A percentile compares a stretch with the other conserved stretches of the same genome.
Evolutionary conservation across 2,888 invertebrate species (phyloP).

Genomic region (Podotricha telesiphe): DNA sequence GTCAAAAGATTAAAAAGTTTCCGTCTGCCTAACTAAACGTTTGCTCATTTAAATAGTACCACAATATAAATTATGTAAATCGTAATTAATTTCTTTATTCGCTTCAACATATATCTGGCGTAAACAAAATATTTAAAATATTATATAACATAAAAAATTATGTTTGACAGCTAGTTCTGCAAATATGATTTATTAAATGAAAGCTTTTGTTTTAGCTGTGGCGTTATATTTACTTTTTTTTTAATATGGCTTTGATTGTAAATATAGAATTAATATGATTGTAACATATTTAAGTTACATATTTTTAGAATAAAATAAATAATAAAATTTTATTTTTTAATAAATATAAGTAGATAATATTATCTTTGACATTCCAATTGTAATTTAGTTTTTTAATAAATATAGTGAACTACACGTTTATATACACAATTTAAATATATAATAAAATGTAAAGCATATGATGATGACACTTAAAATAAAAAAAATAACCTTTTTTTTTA

Average conservation of each 20-base stretch:
- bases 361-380: not conserved
- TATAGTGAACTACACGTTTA: not conserved
- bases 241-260: not conserved
- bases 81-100: too few relatives aligned
- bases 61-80: too few relatives aligned
- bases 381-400: not conserved
- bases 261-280: conserved; percentile 9
- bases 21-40: too few relatives aligned
- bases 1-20: too few relatives aligned
- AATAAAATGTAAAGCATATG: not conserved
- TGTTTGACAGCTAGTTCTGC: too few relatives aligned
- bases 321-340: conserved; percentile 28
- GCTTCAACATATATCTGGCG: too few relatives aligned
- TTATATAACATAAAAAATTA: too few relatives aligned
- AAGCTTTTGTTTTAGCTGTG: conserved; percentile 1
- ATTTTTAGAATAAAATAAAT: not conserved
- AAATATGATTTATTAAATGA: too few relatives aligned
- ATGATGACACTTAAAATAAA: too few relatives aligned
- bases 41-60: too few relatives aligned
- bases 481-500: not conserved
- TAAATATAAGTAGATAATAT: conserved; percentile 12
- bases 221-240: not conserved
- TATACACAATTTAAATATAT: not conserved
- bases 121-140: too few relatives aligned
- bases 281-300: conserved; percentile 3